Evolutionary conservation across 2,888 invertebrate genomes (phyloP).

Genomic region (Stenodera caucasica): DNA sequence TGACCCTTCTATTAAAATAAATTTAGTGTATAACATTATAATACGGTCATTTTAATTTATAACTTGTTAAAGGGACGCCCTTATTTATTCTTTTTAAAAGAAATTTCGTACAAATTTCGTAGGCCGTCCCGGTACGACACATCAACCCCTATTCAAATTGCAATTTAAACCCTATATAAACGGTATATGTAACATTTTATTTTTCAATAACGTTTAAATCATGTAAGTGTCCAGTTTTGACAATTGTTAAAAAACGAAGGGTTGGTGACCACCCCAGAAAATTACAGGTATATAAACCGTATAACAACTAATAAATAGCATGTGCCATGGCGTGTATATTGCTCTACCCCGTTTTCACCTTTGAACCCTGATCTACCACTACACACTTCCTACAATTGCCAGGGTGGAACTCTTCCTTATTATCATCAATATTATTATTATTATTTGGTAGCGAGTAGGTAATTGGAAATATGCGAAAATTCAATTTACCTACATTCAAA

Average conservation of each 20-base stretch:
- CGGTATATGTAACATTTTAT: conserved; percentile 46
- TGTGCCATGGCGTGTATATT: conserved; percentile 12
- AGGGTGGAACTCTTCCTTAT: conserved; percentile 36
- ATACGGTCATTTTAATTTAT: conserved; percentile 50
- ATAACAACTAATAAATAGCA: background rate
- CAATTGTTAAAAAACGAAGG: conserved; percentile 32
- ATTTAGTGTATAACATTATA: conserved; percentile 50
- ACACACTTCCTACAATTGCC: conserved; percentile 35
- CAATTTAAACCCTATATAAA: conserved; percentile 40
- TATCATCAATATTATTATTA: conserved; percentile 26
- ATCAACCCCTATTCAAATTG: conserved; percentile 41
- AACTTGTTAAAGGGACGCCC: conserved; percentile 25
- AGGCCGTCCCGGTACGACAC: conserved; percentile 37
- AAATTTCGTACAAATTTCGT: conserved; percentile 49
- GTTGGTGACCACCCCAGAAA: conserved; percentile 40
- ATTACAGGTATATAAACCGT: conserved; percentile 37
- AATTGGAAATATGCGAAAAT: conserved; percentile 10
- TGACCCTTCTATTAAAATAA: conserved; percentile 47
- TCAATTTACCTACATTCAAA: no score
- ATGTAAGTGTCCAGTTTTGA: conserved; percentile 45
- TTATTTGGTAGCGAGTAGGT: no score
- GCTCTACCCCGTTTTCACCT: conserved; percentile 34
- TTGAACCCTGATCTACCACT: conserved; percentile 45
- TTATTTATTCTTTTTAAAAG: conserved; percentile 19
- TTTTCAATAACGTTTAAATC: conserved; percentile 49